Evolutionary conservation across 2,113 vertebrate genomes (phyloP), one percentile per base, ranked within the genome.

Genomic region (Brachyhypopomus occidentalis): DNA sequence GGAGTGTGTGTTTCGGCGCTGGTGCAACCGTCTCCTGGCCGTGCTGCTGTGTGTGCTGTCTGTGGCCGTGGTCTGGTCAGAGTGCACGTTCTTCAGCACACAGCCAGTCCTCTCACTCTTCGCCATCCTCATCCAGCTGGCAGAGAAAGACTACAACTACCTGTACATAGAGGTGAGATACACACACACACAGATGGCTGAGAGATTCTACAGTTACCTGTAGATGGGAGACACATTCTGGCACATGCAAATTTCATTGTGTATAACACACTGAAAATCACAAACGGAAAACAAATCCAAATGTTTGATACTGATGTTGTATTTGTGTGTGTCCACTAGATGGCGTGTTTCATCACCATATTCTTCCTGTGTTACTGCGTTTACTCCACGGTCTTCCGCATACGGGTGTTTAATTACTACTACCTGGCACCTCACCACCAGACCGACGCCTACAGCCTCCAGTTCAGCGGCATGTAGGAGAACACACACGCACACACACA

Each of bases 71-170:
- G 96, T 98, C 41, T 98, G 97, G 97, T 98, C 97, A 0, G 97
- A 98, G 79, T 97, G 97, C 89, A 97, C 96, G 0, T 98, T 98
- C 92, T 98, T 98, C 91, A 98, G 96, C 90, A 95, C 96, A 19
- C 90, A 81, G 0, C 96, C 96, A 0, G 94, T 97, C 87, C 90
- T 98, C 1, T 98, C 96, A 0, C 92, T 98, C 52, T 97, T 98
- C 75, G 96, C 96, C 0, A 91, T 98, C 86, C 95, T 97, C 87
- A 95, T 98, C 88, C 95, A 96, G 69, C 87, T 94, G 81, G 96
- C 97, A 23, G 96, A 97, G 89, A 94, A 89, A 84, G 95, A 95
- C 0, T 94, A 97, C 79, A 97, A 96, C 88, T 98, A 98, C 86
- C 94, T 98, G 85, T 96, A 95, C 81, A 97, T 97, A 6, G 96